phyloP scores from a whole-genome alignment of 2,888 invertebrate genomes.

The Monochamus alternatus region DNA sequence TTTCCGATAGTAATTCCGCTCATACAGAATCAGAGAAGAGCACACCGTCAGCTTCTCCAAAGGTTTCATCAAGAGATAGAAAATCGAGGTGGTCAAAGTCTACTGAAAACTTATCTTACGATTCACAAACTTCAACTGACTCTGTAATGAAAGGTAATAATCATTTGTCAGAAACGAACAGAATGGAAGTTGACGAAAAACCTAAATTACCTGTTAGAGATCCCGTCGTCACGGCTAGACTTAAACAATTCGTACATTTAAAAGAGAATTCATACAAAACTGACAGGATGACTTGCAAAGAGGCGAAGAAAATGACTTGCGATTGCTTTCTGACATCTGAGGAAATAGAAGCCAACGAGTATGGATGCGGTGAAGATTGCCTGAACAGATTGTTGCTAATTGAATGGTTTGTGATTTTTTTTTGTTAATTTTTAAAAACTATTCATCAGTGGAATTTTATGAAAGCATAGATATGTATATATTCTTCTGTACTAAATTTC shows the following conservation, averaged over 20 bases:
- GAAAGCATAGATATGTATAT: neutral
- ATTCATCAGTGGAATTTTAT: too few species aligned
- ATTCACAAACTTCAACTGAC: constrained; percentile 12
- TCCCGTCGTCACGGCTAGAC: constrained; percentile 73
- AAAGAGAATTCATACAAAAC: constrained; percentile 90
- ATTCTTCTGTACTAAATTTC: too few species aligned
- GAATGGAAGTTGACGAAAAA: constrained; percentile 72
- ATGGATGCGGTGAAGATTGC: constrained; percentile 96
- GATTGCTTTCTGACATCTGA: constrained; percentile 93
- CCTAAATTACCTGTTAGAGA: constrained; percentile 67
- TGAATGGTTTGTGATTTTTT: constrained; percentile 83
- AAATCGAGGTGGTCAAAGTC: constrained; percentile 49
- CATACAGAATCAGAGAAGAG: constrained; percentile 55
- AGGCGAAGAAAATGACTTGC: constrained; percentile 94
- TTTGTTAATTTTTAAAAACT: too few species aligned
- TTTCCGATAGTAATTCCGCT: constrained; percentile 74
- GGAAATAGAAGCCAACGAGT: constrained; percentile 86
- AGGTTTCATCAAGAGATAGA: constrained; percentile 43
- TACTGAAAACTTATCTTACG: constrained; percentile 44
- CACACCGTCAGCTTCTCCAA: constrained; percentile 52
- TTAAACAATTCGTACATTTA: constrained; percentile 86
- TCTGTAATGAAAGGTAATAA: constrained; percentile 66
- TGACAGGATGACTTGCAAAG: constrained; percentile 90
- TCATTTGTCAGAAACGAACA: constrained; percentile 57
- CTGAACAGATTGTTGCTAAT: constrained; percentile 98